Conservation (phyloP, 2,797 vertebrate genomes). For the Phrynocephalus vlangalii region DNA sequence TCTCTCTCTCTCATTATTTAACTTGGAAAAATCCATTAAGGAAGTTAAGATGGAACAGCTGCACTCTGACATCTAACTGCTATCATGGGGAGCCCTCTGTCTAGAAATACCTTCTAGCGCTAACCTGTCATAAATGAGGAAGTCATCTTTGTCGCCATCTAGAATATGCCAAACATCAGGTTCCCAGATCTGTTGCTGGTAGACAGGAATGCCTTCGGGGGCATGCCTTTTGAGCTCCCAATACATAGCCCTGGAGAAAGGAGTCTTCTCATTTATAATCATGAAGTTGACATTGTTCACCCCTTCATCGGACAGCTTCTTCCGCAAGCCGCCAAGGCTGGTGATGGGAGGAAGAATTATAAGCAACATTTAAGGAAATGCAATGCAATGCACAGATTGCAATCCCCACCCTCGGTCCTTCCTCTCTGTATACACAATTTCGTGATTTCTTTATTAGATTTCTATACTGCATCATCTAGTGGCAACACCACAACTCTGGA, state of each 20-base stretch:
- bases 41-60: background rate
- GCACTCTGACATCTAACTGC: background rate
- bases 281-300: constrained; percentile 78
- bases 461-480: too few species aligned
- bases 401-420: background rate
- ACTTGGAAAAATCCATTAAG: background rate
- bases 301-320: constrained; percentile 79
- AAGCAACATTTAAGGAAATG: accelerated
- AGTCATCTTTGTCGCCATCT: constrained; percentile 73
- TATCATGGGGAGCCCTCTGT: background rate
- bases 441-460: too few species aligned
- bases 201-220: constrained; percentile 80
- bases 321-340: constrained; percentile 84
- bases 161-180: constrained; percentile 84
- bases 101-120: constrained; percentile 6
- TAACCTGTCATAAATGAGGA: constrained; percentile 75
- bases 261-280: constrained; percentile 86
- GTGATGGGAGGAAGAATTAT: background rate
- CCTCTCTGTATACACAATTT: background rate
- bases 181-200: constrained; percentile 83
- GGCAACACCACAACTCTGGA: too few species aligned
- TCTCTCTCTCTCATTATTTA: background rate
- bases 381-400: accelerated
- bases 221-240: constrained; percentile 82
- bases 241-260: constrained; percentile 83